Base-by-base conservation (phyloP, 2,888 invertebrate species). In the Leucophenga maculata region DNA sequence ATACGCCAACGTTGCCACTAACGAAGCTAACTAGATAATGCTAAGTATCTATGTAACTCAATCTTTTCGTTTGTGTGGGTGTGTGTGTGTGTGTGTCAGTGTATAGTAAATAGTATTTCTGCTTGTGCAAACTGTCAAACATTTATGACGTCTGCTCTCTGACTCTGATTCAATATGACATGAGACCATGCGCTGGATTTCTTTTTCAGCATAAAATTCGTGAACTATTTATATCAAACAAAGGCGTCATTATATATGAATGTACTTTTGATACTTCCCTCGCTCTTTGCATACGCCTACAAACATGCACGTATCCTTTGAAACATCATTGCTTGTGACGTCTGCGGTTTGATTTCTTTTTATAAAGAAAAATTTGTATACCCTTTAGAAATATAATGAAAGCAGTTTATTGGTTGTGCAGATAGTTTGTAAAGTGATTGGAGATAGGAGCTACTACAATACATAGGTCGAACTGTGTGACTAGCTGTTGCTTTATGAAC, bases 91-190 rank as follows among this genome's bases (percentile, higher is more conserved):
- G 9, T 60, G 1, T 18, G 39, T 18, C 4, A 39, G 9, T 32
- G 11, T 16, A 39, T 39, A 11, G 11, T 39, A 39, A 39, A 26
- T 26, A 26, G 3, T 26, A 26, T 26, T 39, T 39, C 39, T 39
- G 39, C 39, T 39, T 39, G 39, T 39, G n/a, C 11, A 16, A 39
- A 39, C 20, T 64, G 62, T 64, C 13, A 46, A 48, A 48, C 48
- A 64, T 46, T 64, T 64, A 64, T 64, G 62, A 64, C 62, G 62
- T 64, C 62, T 64, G 62, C 62, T 48, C 11, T 48, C 20, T 57
- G 57, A n/a, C 57, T 59, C 32, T 4, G n/a, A 14, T 31, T 18
- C 11, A 1, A 8, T 16, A 55, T 55, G 55, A 22, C 18, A 22
- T 8, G 55, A 55, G 3, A 55, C 39, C 6, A 9, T 39, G 39